Conservation (phyloP, 2,113 vertebrate genomes). For the Oryzias javanicus region DNA sequence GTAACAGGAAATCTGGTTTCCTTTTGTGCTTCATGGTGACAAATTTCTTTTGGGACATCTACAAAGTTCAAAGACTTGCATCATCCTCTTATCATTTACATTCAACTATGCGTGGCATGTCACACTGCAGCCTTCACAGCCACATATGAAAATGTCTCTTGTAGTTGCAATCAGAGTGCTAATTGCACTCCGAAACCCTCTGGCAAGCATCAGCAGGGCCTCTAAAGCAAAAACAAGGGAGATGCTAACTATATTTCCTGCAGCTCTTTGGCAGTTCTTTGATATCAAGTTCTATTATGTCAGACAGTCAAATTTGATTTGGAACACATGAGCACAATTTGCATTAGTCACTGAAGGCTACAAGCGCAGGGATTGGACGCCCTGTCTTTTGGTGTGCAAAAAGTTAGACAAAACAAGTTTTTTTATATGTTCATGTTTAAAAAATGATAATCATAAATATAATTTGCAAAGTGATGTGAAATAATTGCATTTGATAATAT, state of each 20-base stretch:
- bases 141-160: constrained; percentile 44
- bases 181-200: constrained; percentile 50
- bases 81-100: constrained; percentile 22
- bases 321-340: constrained; percentile 4
- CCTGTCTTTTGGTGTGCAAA: not conserved
- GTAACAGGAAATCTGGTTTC: too few species aligned
- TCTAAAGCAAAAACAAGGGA: constrained; percentile 14
- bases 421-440: too few species aligned
- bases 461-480: too few species aligned
- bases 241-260: constrained; percentile 36
- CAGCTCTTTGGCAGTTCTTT: constrained; percentile 48
- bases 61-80: constrained; percentile 22
- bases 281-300: constrained; percentile 30
- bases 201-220: constrained; percentile 58
- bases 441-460: too few species aligned
- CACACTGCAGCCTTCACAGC: constrained; percentile 26
- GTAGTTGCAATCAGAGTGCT: constrained; percentile 36
- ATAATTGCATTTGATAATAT: too few species aligned
- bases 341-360: constrained; percentile 4
- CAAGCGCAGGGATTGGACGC: not conserved
- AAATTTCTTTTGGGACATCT: not conserved
- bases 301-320: constrained; percentile 22
- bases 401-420: too few species aligned
- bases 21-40: too few species aligned
- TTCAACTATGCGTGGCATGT: constrained; percentile 41